Evolutionary conservation across 2,888 invertebrate species (phyloP).

Genomic region (Drosophila anomalipes): DNA sequence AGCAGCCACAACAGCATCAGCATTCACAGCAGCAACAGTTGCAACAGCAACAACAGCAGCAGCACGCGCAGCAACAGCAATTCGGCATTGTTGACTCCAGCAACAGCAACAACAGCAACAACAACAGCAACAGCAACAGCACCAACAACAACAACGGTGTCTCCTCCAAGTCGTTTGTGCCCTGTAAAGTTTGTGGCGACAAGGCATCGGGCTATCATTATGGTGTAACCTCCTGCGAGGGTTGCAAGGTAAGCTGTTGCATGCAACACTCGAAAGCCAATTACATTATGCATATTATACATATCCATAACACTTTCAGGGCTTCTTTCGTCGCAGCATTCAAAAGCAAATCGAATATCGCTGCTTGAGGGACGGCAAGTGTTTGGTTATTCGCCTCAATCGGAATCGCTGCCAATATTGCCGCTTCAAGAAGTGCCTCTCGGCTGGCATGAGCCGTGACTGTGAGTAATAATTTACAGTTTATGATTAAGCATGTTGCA

Average conservation of each 20-base stretch:
- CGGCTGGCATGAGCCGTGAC: constrained; percentile 98
- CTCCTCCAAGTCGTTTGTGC: constrained; percentile 94
- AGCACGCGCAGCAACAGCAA: constrained; percentile 85
- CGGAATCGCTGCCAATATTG: constrained; percentile 98
- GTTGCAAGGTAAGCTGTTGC: constrained; percentile 93
- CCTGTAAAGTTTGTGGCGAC: constrained; percentile 98
- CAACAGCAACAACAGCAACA: constrained; percentile 71
- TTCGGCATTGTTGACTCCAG: constrained; percentile 56
- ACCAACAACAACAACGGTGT: constrained; percentile 89
- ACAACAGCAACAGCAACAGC: constrained; percentile 83
- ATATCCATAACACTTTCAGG: constrained; percentile 87
- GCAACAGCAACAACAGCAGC: constrained; percentile 86
- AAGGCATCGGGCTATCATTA: constrained; percentile 96
- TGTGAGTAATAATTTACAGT: constrained; percentile 89
- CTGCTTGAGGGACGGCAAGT: constrained; percentile 97
- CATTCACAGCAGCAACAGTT: constrained; percentile 36
- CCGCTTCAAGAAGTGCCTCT: constrained; percentile 97
- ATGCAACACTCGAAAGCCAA: not conserved
- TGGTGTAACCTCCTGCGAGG: constrained; percentile 99
- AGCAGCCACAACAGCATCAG: constrained; percentile 53
- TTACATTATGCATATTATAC: not conserved
- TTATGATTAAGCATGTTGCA: constrained; percentile 24
- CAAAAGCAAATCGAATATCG: constrained; percentile 98
- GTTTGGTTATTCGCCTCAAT: constrained; percentile 96
- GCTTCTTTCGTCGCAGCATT: constrained; percentile 97